A percentile compares a stretch with the other conserved stretches of the same genome.
phyloP scores from a whole-genome alignment of 2,888 invertebrate genomes.

The Hydrotaea cyrtoneurina region DNA sequence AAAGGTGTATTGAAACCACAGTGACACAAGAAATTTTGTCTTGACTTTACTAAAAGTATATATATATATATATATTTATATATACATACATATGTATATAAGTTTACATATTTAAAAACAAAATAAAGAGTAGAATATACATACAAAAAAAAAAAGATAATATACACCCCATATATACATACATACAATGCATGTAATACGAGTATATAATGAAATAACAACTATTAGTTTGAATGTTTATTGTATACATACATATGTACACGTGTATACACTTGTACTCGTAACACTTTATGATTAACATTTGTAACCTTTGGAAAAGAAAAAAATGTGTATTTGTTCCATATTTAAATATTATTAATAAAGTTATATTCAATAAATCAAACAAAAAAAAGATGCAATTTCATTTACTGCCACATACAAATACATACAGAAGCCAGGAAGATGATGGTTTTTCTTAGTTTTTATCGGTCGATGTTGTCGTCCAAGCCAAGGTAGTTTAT shows the following conservation, averaged over 20 bases:
- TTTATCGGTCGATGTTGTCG: no score
- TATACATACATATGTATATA: conserved; percentile 52
- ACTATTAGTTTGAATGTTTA: conserved; percentile 64
- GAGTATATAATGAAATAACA: conserved; percentile 18
- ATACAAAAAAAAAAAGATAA: conserved; percentile 45
- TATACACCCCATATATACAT: conserved; percentile 51
- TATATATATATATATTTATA: conserved; percentile 18
- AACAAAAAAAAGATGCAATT: not conserved
- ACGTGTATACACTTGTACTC: conserved; percentile 10
- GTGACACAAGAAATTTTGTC: conserved; percentile 48
- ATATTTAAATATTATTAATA: conserved; percentile 67
- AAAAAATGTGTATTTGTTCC: conserved; percentile 67
- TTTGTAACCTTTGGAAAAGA: conserved; percentile 62
- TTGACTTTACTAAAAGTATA: conserved; percentile 47
- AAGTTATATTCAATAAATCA: conserved; percentile 59
- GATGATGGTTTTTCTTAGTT: no score
- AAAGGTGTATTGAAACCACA: conserved; percentile 41
- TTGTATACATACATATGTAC: conserved; percentile 35
- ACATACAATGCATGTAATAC: conserved; percentile 33
- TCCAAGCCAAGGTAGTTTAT: no score
- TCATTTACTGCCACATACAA: not conserved
- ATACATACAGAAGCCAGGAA: no score
- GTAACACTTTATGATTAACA: conserved; percentile 66
- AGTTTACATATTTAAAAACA: conserved; percentile 63
- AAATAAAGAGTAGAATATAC: conserved; percentile 49